These are phyloP conservation scores for Alloplasta piceator DNA, from an alignment of 2,888 invertebrate genomes.

Conservation along the genomic window DNA sequence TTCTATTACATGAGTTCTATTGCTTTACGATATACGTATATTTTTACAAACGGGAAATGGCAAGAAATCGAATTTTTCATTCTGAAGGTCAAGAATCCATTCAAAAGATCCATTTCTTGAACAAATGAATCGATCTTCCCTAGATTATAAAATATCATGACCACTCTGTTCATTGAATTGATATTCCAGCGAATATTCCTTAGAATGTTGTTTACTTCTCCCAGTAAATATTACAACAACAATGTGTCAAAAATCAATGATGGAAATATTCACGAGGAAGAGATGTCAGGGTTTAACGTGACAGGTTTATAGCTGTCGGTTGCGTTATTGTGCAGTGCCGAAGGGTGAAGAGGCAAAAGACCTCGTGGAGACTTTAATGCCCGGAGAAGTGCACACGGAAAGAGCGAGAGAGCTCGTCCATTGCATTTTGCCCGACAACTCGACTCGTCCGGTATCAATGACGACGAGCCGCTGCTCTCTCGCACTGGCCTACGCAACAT, in stretches of 20 bases:
- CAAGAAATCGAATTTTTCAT: too few species aligned
- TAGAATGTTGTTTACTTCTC: background rate
- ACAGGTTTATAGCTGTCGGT: constrained; percentile 63
- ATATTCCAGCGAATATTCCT: background rate
- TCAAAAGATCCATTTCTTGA: too few species aligned
- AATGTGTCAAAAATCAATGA: constrained; percentile 53
- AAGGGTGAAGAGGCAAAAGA: constrained; percentile 52
- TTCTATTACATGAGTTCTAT: too few species aligned
- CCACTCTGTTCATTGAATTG: too few species aligned
- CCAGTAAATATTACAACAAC: background rate
- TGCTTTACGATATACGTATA: too few species aligned
- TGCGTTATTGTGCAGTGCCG: constrained; percentile 64
- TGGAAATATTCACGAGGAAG: constrained; percentile 36
- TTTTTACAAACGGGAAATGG: too few species aligned
- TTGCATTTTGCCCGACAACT: constrained; percentile 44
- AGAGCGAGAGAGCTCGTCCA: constrained; percentile 43
- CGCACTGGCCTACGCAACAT: constrained; percentile 57
- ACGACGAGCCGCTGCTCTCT: constrained; percentile 50
- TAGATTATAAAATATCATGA: too few species aligned
- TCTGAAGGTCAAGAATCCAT: too few species aligned
- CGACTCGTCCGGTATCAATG: constrained; percentile 59
- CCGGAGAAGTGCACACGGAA: constrained; percentile 48
- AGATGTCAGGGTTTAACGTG: constrained; percentile 53
- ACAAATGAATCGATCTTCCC: too few species aligned
- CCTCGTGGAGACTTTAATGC: constrained; percentile 67